Evolutionary conservation across 53 echinoderm and acorn worm species (phyloP), one percentile per base, ranked within the genome.

Genomic region (Echinometra lucunter): DNA sequence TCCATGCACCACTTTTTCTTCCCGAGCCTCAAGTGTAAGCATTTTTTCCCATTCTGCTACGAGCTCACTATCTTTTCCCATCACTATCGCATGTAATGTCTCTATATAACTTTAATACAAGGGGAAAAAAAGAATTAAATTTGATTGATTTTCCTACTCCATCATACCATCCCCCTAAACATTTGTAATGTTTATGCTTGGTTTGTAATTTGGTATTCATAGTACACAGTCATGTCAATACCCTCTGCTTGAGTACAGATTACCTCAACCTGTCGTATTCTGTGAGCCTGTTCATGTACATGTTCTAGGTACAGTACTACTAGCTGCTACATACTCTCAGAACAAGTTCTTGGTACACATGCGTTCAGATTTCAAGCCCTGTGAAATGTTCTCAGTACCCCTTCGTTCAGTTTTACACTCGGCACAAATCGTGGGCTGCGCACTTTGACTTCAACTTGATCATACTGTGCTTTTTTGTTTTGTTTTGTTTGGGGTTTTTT

Each of bases 151-250:
- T 75, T 34, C 21, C 12, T 75, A 75, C 11, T 40, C 75, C 21
- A 4, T 63, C 63, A 21, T 23, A 19, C 63, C 23, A 18, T 15
- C 8, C 3, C 63, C 40, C 9, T 75, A 12, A 7, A 67, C 21
- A 4, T 8, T 32, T 67, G 9, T 67, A 32, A 67, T 30, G 30
- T 40, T 37, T 9, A 19, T 40, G 37, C 40, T 75, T 75, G 37
- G 75, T 75, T 75, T 75, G 75, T 75, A 75, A 75, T 38, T 38
- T 40, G 40, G 19, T 38, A 67, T 67, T 32, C 28, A 67, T 30
- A 67, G 67, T 67, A 67, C 67, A 67, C 67, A 67, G 30, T 30
- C 67, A 75, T 38, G 75, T 75, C 75, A 75, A 37, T 75, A 40
- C 37, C 37, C 75, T 75, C 75, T 40, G 21, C 70, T 75, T 38